A percentile compares a stretch with the other conserved stretches of the same genome.
Conservation (phyloP, 2,113 vertebrate species). For the Ictidomys tridecemlineatus region DNA sequence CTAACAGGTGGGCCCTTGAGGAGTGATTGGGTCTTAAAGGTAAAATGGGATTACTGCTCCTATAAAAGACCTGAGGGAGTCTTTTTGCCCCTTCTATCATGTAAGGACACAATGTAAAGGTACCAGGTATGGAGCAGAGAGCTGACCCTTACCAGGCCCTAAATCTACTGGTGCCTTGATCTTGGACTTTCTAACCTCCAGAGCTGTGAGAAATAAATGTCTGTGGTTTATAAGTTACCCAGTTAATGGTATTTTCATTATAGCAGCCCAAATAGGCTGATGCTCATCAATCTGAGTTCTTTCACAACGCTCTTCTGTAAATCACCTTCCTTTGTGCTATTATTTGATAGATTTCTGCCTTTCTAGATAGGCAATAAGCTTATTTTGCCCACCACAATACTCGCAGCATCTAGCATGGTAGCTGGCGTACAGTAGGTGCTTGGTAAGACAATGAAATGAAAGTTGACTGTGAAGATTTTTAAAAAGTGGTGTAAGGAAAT, state of each 20-base stretch:
- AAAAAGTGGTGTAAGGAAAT: not conserved
- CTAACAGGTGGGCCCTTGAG: not conserved
- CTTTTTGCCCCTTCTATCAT: not conserved
- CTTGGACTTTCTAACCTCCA: not conserved
- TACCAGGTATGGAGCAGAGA: not conserved
- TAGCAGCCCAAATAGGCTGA: not conserved
- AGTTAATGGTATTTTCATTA: not conserved
- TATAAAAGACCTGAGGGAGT: not conserved
- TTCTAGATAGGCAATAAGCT: not conserved
- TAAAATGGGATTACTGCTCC: not conserved
- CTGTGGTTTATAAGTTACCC: not conserved
- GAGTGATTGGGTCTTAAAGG: not conserved
- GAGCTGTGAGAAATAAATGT: not conserved
- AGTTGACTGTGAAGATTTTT: not conserved
- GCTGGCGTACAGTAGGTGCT: not conserved
- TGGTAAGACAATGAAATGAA: not conserved
- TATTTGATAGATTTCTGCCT: not conserved
- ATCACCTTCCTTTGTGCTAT: not conserved
- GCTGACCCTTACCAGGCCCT: not conserved
- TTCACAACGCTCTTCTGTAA: not conserved
- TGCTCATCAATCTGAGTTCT: not conserved
- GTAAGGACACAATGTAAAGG: not conserved
- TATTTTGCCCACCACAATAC: not conserved
- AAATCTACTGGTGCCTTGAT: not conserved
- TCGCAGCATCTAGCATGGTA: not conserved